A percentile compares a stretch with the other conserved stretches of the same genome.
Evolutionary conservation across 2,113 vertebrate species (phyloP).

Genomic region (Oncorhynchus keta): DNA sequence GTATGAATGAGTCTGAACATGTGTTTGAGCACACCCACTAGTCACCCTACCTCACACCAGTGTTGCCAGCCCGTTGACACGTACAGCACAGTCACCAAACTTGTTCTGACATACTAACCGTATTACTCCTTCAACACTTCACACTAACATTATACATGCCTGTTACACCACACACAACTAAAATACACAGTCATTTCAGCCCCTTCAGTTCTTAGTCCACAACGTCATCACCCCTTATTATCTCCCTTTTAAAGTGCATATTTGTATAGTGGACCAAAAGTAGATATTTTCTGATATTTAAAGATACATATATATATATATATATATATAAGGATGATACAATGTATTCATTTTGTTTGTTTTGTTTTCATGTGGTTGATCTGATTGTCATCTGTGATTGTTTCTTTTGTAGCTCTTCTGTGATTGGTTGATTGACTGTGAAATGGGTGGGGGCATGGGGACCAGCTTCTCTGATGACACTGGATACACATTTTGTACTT

Average conservation of each 20-base stretch:
- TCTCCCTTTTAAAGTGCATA: slow-evolving; percentile 53
- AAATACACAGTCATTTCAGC: slow-evolving; percentile 34
- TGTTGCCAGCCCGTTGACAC: slow-evolving; percentile 71
- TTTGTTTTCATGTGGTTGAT: slow-evolving; percentile 55
- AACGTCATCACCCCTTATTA: slow-evolving; percentile 44
- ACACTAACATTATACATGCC: slow-evolving; percentile 40
- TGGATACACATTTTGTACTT: slow-evolving; percentile 65
- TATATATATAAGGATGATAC: slow-evolving; percentile 60
- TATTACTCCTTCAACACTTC: slow-evolving; percentile 57
- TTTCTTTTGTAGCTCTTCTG: slow-evolving; percentile 64
- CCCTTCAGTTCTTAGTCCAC: background rate
- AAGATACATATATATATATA: slow-evolving; percentile 71
- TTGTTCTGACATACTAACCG: slow-evolving; percentile 23
- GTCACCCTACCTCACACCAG: slow-evolving; percentile 78
- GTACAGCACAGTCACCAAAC: slow-evolving; percentile 49
- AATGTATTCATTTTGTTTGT: slow-evolving; percentile 54
- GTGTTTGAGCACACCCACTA: slow-evolving; percentile 63
- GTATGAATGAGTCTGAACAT: slow-evolving; percentile 25
- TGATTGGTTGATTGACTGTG: slow-evolving; percentile 72
- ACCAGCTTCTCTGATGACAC: slow-evolving; percentile 54
- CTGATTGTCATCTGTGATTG: slow-evolving; percentile 54
- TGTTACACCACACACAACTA: slow-evolving; percentile 21
- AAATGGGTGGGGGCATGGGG: slow-evolving; percentile 54
- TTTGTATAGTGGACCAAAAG: slow-evolving; percentile 78
- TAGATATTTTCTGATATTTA: slow-evolving; percentile 78